Conservation (phyloP, 1,140 invertebrate genomes). For the Diorhabda sublineata region DNA sequence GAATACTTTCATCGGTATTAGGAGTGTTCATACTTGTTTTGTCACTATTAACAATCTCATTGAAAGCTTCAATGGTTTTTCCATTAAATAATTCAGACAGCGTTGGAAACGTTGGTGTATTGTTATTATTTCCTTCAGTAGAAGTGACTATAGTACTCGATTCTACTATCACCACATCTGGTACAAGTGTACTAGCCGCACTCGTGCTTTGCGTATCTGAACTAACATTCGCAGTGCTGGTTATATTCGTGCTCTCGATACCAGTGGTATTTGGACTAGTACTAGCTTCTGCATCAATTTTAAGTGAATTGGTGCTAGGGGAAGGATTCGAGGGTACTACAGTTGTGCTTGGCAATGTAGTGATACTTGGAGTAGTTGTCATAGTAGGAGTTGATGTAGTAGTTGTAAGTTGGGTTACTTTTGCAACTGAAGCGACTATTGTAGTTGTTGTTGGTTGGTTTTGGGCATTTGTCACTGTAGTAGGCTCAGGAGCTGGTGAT, state of each 20-base stretch:
- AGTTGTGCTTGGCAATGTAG: slow-evolving; percentile 15
- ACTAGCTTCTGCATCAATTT: neutral
- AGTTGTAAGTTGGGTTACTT: too few relatives aligned
- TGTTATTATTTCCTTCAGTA: slow-evolving; percentile 22
- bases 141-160: slow-evolving; percentile 20
- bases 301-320: too few relatives aligned
- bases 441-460: too few relatives aligned
- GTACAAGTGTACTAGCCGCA: slow-evolving; percentile 13
- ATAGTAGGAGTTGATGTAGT: too few relatives aligned
- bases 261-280: slow-evolving; percentile 19
- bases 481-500: too few relatives aligned
- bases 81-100: slow-evolving; percentile 37
- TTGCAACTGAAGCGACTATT: too few relatives aligned
- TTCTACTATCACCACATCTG: slow-evolving; percentile 13
- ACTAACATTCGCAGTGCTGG: slow-evolving; percentile 5
- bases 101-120: slow-evolving; percentile 27
- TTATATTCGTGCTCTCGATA: slow-evolving; percentile 17
- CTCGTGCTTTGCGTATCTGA: neutral
- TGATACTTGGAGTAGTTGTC: slow-evolving; percentile 23
- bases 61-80: slow-evolving; percentile 35
- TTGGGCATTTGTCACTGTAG: too few relatives aligned
- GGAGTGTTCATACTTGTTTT: slow-evolving; percentile 11
- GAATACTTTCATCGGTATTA: slow-evolving; percentile 24
- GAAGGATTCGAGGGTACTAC: too few relatives aligned
- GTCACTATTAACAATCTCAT: slow-evolving; percentile 32